Evolutionary conservation across 2,797 vertebrate species (phyloP), one percentile per base, ranked within the genome.

Genomic region (Zalophus californianus): DNA sequence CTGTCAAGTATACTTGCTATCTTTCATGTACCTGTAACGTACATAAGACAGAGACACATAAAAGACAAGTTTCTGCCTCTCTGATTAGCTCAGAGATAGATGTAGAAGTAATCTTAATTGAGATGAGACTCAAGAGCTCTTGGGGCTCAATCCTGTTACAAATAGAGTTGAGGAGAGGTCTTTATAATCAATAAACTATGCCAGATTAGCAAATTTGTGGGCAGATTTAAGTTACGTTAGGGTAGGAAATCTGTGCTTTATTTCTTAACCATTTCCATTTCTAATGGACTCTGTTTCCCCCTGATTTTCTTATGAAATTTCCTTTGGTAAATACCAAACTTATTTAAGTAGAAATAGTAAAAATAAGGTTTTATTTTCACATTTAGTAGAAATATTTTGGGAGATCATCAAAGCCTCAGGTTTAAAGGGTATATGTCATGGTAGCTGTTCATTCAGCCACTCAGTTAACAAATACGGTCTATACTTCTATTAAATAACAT

Each of bases 401-500:
- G 32, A 84, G n/a, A 50, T 64, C 38, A 77, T 77, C 64, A 77
- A 97, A 84, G 41, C 15, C 10, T 93, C 60, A 72, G 72, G n/a
- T 38, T 48, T 12, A 70, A 35, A 90, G 79, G 29, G 13, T 41
- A 66, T 70, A 25, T 62, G 23, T 60, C 75, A 62, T 12, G 18
- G 27, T 29, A 68, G 54, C 23, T 87, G 5, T 93, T 91, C 80
- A 82, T 95, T 68, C 35, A 84, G 41, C 15, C 7, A 58, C 52
- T 87, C 41, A 66, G 35, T 82, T 68, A 86, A 64, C 64, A 94
- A 79, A 83, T 72, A 88, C 41, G 84, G 77, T 83, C 70, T 62
- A 41, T 86, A 38, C 52, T 78, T 95, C 73, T 56, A 72, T 78
- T 87, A 97, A 84, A 79, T 58, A 72, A 68, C 38, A 21, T n/a